Evolutionary conservation across 37 sponge, comb jelly and placozoan species (phyloP).

Genomic region (Oscarella lobularis): DNA sequence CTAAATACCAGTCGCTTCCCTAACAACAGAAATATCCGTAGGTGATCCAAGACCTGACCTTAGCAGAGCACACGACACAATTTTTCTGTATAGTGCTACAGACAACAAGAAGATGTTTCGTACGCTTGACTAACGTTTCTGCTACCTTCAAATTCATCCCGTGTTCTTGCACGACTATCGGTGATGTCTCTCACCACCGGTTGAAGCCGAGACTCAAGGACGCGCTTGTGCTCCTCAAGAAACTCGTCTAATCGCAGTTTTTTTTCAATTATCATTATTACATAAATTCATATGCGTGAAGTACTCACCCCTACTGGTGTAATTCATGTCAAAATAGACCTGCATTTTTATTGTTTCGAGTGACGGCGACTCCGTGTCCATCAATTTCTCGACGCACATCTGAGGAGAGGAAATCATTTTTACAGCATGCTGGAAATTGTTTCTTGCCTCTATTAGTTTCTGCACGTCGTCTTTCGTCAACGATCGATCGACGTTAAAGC

Average conservation of each 20-base stretch:
- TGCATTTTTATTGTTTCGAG: slow-evolving; percentile 97
- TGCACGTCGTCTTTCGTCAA: slow-evolving; percentile 92
- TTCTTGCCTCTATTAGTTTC: slow-evolving; percentile 80
- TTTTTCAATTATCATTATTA: not conserved
- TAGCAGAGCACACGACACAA: slow-evolving; percentile 39
- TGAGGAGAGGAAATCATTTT: too few relatives aligned
- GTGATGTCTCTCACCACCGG: slow-evolving; percentile 76
- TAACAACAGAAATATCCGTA: slow-evolving; percentile 86
- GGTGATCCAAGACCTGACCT: slow-evolving; percentile 92
- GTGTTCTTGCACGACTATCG: slow-evolving; percentile 83
- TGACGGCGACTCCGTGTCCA: slow-evolving; percentile 57
- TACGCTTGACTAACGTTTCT: too few relatives aligned
- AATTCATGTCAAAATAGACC: slow-evolving; percentile 99
- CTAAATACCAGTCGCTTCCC: slow-evolving; percentile 84
- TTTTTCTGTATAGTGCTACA: not conserved
- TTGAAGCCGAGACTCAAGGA: slow-evolving; percentile 69
- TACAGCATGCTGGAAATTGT: too few relatives aligned
- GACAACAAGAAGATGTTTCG: not conserved
- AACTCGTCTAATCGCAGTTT: slow-evolving; percentile 49
- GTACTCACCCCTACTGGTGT: slow-evolving; percentile 66
- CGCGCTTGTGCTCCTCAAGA: slow-evolving; percentile 72
- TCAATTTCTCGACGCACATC: slow-evolving; percentile 52
- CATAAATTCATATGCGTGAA: not conserved
- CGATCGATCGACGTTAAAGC: slow-evolving; percentile 86
- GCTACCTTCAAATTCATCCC: slow-evolving; percentile 88